A percentile compares a stretch with the other conserved stretches of the same genome.
phyloP scores from a whole-genome alignment of 2,113 vertebrate species.

The Albula goreensis region DNA sequence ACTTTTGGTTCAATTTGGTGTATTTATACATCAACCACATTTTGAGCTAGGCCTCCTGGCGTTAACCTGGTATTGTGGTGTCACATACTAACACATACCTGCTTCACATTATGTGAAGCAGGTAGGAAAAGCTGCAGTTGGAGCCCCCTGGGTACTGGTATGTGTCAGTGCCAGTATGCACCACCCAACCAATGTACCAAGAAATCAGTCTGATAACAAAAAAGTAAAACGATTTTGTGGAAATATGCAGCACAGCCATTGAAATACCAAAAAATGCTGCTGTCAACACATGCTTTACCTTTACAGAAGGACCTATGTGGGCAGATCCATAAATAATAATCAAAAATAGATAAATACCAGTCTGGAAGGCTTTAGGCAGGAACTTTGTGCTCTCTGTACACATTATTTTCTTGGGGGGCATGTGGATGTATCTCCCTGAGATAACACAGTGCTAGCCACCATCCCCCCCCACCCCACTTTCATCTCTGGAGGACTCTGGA shows the following conservation, averaged over 20 bases:
- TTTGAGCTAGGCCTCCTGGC: too few species aligned
- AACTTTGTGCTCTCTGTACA: constrained; percentile 50
- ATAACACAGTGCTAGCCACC: constrained; percentile 55
- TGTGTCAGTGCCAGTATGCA: too few species aligned
- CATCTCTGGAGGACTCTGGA: constrained; percentile 13
- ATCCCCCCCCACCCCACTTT: constrained; percentile 16
- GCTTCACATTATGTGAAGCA: too few species aligned
- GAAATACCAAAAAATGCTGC: background rate
- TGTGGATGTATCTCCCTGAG: constrained; percentile 50
- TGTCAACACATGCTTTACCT: constrained; percentile 8
- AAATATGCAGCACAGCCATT: constrained; percentile 46
- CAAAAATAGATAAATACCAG: constrained; percentile 47
- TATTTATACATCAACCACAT: too few species aligned
- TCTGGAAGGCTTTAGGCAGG: constrained; percentile 70
- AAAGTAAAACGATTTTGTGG: too few species aligned
- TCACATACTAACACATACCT: too few species aligned
- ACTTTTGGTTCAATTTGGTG: too few species aligned
- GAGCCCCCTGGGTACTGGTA: too few species aligned
- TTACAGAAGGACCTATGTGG: constrained; percentile 55
- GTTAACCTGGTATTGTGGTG: too few species aligned
- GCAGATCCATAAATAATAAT: constrained; percentile 40
- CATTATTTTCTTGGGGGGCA: constrained; percentile 56
- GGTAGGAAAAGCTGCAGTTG: too few species aligned
- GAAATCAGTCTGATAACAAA: too few species aligned
- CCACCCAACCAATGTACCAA: too few species aligned